Percentiles rank a stretch among this genome's conserved stretches.
Evolutionary conservation across 92 coral and sea anemone species (phyloP).

Genomic region (Phymanthus crucifer): DNA sequence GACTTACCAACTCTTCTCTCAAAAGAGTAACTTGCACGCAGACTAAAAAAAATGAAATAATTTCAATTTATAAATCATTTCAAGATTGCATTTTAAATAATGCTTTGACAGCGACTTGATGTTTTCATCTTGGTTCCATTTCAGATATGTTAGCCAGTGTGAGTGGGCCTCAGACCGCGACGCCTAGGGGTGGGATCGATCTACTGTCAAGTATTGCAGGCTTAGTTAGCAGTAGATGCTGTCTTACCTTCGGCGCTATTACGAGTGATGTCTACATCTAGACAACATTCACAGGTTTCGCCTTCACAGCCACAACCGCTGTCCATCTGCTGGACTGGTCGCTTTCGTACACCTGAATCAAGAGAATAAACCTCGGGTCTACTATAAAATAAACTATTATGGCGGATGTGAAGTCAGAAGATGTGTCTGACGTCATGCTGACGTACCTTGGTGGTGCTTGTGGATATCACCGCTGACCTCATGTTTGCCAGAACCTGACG

Average conservation of each 20-base stretch:
- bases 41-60: not conserved
- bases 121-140: too few relatives aligned
- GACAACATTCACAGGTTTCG: conserved; percentile 22
- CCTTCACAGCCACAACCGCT: conserved; percentile 26
- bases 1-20: conserved; percentile 14
- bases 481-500: not conserved
- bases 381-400: too few relatives aligned
- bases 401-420: not conserved
- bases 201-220: not conserved
- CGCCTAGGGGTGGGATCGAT: too few relatives aligned
- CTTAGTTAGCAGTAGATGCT: not conserved
- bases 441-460: not conserved
- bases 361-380: not conserved
- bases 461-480: not conserved
- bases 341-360: not conserved
- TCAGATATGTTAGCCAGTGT: too few relatives aligned
- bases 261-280: conserved; percentile 8
- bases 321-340: conserved; percentile 27
- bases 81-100: too few relatives aligned
- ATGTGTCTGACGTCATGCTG: not conserved
- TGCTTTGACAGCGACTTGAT: too few relatives aligned
- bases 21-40: conserved; percentile 14
- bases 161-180: too few relatives aligned
- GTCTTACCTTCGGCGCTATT: conserved; percentile 9
- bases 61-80: too few relatives aligned